Base-by-base conservation (phyloP, 2,888 invertebrate genomes). In the Arctia plantaginis region DNA sequence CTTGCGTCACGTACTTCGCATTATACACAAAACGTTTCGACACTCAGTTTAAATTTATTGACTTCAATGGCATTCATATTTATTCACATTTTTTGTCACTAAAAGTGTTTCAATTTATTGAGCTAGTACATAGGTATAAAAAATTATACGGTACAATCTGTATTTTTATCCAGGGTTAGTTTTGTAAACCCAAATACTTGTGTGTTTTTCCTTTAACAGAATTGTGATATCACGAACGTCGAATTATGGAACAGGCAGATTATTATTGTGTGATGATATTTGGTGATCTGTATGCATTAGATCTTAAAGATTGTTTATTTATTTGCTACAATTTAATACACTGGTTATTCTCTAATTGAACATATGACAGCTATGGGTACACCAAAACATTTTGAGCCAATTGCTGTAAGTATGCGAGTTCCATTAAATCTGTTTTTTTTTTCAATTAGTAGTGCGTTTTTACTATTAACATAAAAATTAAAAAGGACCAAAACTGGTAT, bases 1-100 rank as follows among this genome's bases (percentile, higher is more conserved):
- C 82, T 91, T 93, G 91, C 95, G 95, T 95, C 95, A 95, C 86
- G 82, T 86, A 51, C 72, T 85, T 87, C 88, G 90, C 87, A 92
- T 94, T 93, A 94, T 94, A 91, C 93, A 92, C 90, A 87, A 91
- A 87, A 87, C 85, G 88, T 93, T 93, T 93, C 92, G 88, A 92
- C 39, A 74, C 55, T 30, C 41, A 91, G 93, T 88, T 87, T 82
- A 88, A 90, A 90, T 92, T 88, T 91, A 91, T 93, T 88, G 87
- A 86, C 85, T 86, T 82, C 80, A 82, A 72, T 55, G 69, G 73
- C 85, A 91, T 93, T 88, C 88, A 93, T 91, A 93, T 93, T 91
- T 89, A 93, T 88, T 86, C 80, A 77, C 79, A 85, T 88, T 90
- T 92, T 92, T 92, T 90, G 74, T 83, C 73, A 79, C 80, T 81